Base-by-base conservation (phyloP, 2,797 vertebrate genomes). In the Spondyliosoma cantharus region DNA sequence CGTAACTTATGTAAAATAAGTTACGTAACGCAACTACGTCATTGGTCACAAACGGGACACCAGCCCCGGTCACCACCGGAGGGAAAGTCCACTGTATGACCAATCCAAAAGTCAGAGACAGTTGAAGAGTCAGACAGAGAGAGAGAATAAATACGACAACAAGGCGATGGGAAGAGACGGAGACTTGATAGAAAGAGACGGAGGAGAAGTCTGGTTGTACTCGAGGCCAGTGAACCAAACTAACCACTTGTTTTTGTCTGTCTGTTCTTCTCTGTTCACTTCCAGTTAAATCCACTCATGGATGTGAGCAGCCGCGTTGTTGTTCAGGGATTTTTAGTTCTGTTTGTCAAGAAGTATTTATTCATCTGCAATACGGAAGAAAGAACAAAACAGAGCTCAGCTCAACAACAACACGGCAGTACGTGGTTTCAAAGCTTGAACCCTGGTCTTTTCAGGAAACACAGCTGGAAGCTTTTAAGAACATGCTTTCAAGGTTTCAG, bases 141-240 rank as follows among this genome's bases (percentile, higher is more conserved):
- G 22, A 53, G 46, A 54, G 3, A 46, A n/a, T 15, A 32, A 48
- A 5, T 0, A 22, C 32, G 2, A 1, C 13, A 2, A 48, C 17
- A 2, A 54, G 37, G 32, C 25, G 9, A 29, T 8, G 25, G n/a
- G 27, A n/a, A 20, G 48, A 50, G 43, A 0, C 57, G 27, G 42
- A 66, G 61, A 43, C 56, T 9, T 49, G 54, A 72, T 64, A 15
- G 43, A 19, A 65, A 62, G 58, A 78, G 81, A 78, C 66, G 22
- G 73, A 56, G 45, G 58, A 57, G 37, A 43, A 54, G 67, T 74
- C 32, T 22, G 48, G 57, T 43, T 13, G 37, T 19, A 11, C 32
- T 76, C 22, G 66, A 54, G 45, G 49, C 54, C 75, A 78, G 25
- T 57, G 72, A 66, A 78, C 49, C 81, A 58, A 48, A 69, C 68